Evolutionary conservation across 2,888 invertebrate genomes (phyloP).

Genomic region (Gerris lacustris): DNA sequence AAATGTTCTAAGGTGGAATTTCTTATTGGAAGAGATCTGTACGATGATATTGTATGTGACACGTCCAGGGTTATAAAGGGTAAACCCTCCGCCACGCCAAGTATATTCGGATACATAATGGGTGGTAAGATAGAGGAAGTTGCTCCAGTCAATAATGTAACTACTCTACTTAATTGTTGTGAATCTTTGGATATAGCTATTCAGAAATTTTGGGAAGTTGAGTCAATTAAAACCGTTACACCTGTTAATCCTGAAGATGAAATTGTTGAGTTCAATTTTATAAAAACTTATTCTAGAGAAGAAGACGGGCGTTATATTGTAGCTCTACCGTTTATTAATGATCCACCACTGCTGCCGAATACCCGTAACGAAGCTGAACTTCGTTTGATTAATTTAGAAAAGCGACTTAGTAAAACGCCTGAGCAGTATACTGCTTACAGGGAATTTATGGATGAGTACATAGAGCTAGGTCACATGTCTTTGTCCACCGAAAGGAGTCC

Average conservation of each 20-base stretch:
- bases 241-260: constrained; percentile 7
- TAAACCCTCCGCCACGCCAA: not conserved
- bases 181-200: not conserved
- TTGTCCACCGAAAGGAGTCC: not conserved
- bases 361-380: not conserved
- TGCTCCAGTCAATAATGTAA: not conserved
- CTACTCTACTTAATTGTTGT: not conserved
- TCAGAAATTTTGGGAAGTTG: not conserved
- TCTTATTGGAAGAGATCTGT: not conserved
- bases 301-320: constrained; percentile 8
- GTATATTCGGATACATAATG: constrained; percentile 7
- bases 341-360: not conserved
- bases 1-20: not conserved
- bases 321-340: not conserved
- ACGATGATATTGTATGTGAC: not conserved
- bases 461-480: not conserved
- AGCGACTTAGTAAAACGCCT: not conserved
- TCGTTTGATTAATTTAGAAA: not conserved
- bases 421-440: not conserved
- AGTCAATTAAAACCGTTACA: not conserved
- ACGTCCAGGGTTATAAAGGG: not conserved
- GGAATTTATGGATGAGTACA: not conserved
- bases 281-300: constrained; percentile 9
- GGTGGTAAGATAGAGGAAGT: not conserved
- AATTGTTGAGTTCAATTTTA: not conserved